Evolutionary conservation across 2,113 vertebrate species (phyloP).

Genomic region (Apistogramma diplotaenia): DNA sequence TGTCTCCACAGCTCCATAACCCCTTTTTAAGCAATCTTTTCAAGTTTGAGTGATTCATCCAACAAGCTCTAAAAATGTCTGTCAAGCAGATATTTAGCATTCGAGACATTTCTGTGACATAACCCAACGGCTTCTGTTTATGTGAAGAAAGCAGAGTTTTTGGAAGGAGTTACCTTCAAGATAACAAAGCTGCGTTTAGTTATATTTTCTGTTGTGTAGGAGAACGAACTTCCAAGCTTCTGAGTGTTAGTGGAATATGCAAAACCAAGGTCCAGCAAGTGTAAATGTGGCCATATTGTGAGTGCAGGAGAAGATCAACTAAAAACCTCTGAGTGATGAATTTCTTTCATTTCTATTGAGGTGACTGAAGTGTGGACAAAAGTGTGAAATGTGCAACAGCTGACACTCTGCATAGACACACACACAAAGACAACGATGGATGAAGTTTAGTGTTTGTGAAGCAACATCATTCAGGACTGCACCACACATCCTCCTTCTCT

Average conservation of each 20-base stretch:
- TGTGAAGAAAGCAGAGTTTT: background rate
- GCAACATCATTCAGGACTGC: background rate
- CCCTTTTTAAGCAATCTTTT: background rate
- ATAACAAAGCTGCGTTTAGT: no score
- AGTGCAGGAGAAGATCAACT: rapidly evolving
- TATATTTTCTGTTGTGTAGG: no score
- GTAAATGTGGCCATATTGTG: background rate
- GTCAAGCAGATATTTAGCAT: background rate
- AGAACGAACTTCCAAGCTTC: no score
- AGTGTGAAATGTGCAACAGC: no score
- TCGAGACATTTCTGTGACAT: rapidly evolving
- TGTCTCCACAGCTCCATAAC: background rate
- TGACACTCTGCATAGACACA: background rate
- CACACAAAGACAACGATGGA: background rate
- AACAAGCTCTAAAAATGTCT: rapidly evolving
- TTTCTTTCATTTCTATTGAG: background rate
- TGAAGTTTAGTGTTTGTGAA: background rate
- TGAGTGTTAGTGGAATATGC: background rate
- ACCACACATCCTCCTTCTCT: background rate
- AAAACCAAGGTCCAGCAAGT: background rate
- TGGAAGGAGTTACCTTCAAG: no score
- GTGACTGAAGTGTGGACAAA: background rate
- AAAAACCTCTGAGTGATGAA: background rate
- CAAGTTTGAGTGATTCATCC: background rate
- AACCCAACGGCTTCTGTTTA: rapidly evolving